Evolutionary conservation across 1,140 invertebrate genomes (phyloP).

Genomic region (Kradibia gibbosae): DNA sequence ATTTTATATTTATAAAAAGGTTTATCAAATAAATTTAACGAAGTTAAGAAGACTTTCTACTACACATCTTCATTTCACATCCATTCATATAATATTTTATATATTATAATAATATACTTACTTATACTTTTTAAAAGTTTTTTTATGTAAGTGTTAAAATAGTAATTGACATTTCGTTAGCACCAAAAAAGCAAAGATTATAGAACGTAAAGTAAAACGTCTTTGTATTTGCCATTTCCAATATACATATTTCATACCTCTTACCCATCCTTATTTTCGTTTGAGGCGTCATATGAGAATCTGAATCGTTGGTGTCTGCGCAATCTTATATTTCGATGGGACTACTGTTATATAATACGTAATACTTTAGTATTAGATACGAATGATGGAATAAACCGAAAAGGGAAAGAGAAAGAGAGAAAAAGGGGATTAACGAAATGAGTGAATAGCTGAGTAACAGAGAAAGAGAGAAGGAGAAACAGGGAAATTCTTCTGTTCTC

Average conservation of each 20-base stretch:
- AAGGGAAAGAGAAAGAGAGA: background rate
- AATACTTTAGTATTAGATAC: background rate
- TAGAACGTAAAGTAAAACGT: conserved; percentile 9
- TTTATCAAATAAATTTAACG: too few relatives aligned
- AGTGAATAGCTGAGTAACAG: background rate
- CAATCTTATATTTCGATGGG: background rate
- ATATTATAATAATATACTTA: background rate
- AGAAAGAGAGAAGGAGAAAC: background rate
- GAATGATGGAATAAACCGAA: background rate
- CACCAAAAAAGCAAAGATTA: background rate
- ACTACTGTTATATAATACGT: background rate
- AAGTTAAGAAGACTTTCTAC: too few relatives aligned
- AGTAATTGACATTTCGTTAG: background rate
- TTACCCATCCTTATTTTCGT: background rate
- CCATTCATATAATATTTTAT: background rate
- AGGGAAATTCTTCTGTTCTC: background rate
- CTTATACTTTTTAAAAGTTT: background rate
- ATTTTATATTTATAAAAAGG: too few relatives aligned
- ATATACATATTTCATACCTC: conserved; percentile 15
- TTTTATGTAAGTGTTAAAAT: background rate
- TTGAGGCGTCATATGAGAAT: background rate
- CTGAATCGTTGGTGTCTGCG: background rate
- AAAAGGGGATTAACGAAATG: background rate
- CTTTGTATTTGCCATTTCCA: background rate
- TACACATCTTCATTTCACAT: background rate